Evolutionary conservation across 2,113 vertebrate genomes (phyloP), one percentile per base, ranked within the genome.

Genomic region (Neolamprologus devosi): DNA sequence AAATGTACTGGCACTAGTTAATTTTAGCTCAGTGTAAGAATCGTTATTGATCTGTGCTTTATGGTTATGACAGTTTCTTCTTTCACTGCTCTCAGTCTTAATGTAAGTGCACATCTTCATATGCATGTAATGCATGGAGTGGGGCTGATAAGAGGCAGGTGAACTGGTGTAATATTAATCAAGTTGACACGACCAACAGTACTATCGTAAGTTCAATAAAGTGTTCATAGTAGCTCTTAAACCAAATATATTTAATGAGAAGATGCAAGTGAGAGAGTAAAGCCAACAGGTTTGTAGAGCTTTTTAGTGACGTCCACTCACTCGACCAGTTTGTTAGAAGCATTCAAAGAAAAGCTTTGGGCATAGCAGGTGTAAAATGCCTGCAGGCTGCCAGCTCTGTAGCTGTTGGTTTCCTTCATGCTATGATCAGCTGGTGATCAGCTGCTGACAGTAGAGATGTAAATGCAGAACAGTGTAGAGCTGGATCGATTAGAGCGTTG

Each of bases 381-480:
- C 65, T 42, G 37, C 37, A 70, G 37, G 13, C 37, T 17, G 1
- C 0, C 35, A 16, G n/a, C 65, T 42, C 65, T 26, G 0, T 5
- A 21, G 65, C 65, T 70, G 37, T 42, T 42, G 8, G 0, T 23
- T 45, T 26, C 37, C 37, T 26, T 16, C 13, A 7, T 73, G 37
- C 21, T 45, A 21, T 13, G 63, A 40, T 21, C 19, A 21, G 19
- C 63, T n/a, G 60, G 35, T 6, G 35, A 40, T 9, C n/a, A 9
- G 35, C 60, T 68, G 63, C 37, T 73, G 65, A 73, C 65, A 16
- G 8, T 3, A 23, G n/a, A 0, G 37, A 23, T 26, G 37, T 23
- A 70, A 16, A 42, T 0, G 3, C 37, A 73, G 37, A 70, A 70
- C 37, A 42, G 2, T 8, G 19, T 21, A 40, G 65, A 73, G 0